Evolutionary conservation across 2,888 invertebrate species (phyloP), one percentile per base, ranked within the genome.

Genomic region (Hydroisotoma schaefferi): DNA sequence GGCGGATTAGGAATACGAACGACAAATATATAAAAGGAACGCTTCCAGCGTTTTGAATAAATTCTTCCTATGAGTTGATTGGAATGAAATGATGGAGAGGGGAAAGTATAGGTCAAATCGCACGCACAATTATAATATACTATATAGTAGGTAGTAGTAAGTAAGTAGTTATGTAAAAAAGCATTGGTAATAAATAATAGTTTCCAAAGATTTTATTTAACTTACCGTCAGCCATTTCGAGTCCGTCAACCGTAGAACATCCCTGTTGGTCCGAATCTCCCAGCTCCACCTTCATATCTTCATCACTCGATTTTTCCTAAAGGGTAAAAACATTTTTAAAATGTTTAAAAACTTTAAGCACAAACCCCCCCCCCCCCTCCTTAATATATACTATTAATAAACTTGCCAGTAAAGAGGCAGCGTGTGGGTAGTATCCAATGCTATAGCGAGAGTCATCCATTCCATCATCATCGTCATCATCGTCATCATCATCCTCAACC

Each of bases 211-310:
- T n/a, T n/a, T n/a, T n/a, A n/a, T n/a, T n/a, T n/a, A 49, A 48
- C 72, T 69, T 70, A 71, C 72, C 72, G 68, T 73, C 72, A 57
- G 67, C 60, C 54, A 70, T 67, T 57, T 73, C 72, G 38, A 73
- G 56, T 46, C 71, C 72, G 52, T 71, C 71, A 40, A 59, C 56
- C 55, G 67, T 73, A 29, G 66, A 63, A 43, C 61, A 60, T 43
- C 68, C 64, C 57, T 70, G 67, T 37, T 65, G 67, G 59, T 71
- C 70, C 46, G 65, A 65, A 58, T 73, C 70, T 22, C 66, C 67
- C 48, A 60, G 67, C 12, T 53, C 40, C 27, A 65, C 68, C 38
- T 60, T 63, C 49, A 67, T 70, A 28, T 67, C 68, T 49, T 71
- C 72, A 66, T 72, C 72, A 59, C 69, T 66, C 40, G 72, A 71